phyloP scores from a whole-genome alignment of 2,797 vertebrate genomes.

The Sebastes matsubarae region DNA sequence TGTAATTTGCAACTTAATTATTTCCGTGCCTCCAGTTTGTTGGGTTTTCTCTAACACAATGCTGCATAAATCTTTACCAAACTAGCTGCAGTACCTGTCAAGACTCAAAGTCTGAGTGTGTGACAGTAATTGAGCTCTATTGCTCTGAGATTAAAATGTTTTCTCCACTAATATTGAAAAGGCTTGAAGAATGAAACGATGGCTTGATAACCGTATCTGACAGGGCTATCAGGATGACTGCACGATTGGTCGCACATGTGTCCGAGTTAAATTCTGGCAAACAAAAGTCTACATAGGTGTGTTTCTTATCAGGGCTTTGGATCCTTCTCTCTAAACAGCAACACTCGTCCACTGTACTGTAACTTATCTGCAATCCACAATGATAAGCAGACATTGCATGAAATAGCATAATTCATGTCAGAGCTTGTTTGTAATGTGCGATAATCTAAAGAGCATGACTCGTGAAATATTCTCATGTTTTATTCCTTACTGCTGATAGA shows the following conservation, averaged over 20 bases:
- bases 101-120: background rate
- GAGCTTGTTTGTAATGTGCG: slow-evolving; percentile 13
- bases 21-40: slow-evolving; percentile 49
- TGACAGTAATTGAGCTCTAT: slow-evolving; percentile 15
- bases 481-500: slow-evolving; percentile 26
- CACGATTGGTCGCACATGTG: background rate
- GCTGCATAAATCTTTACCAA: slow-evolving; percentile 20
- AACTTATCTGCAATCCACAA: slow-evolving; percentile 13
- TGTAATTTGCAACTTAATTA: slow-evolving; percentile 55
- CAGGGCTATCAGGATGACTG: slow-evolving; percentile 14
- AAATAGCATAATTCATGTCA: slow-evolving; percentile 32
- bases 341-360: background rate
- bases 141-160: slow-evolving; percentile 14
- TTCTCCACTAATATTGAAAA: slow-evolving; percentile 11
- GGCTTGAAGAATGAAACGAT: slow-evolving; percentile 18
- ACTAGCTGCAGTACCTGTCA: slow-evolving; percentile 22
- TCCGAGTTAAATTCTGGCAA: slow-evolving; percentile 26
- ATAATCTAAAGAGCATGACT: slow-evolving; percentile 18
- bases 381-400: slow-evolving; percentile 4
- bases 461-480: slow-evolving; percentile 12
- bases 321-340: slow-evolving; percentile 11
- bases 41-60: slow-evolving; percentile 35
- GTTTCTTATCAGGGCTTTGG: slow-evolving; percentile 51
- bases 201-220: slow-evolving; percentile 14
- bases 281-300: slow-evolving; percentile 15